These are phyloP conservation scores for Dasyurus viverrinus DNA, from an alignment of 2,113 vertebrate genomes.

Conservation along the genomic window DNA sequence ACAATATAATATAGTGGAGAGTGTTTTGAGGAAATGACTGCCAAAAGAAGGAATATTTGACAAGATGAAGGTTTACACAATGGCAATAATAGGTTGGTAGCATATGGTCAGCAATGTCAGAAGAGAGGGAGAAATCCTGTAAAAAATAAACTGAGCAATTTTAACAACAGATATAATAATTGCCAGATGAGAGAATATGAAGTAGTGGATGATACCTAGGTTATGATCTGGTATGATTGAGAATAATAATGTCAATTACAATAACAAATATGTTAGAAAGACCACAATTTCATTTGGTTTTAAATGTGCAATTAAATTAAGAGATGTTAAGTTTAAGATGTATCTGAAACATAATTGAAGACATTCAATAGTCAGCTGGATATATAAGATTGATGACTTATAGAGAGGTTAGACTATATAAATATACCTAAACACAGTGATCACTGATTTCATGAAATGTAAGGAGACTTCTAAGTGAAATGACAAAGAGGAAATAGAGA, in stretches of 20 bases:
- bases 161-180: neutral
- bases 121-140: neutral
- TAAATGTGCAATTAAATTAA: too few relatives aligned
- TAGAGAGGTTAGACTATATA: neutral
- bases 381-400: neutral
- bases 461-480: neutral
- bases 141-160: neutral
- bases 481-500: neutral
- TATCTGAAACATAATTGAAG: neutral
- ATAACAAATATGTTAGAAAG: neutral
- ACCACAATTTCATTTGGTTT: neutral
- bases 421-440: neutral
- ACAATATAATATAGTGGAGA: neutral
- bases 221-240: neutral
- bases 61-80: neutral
- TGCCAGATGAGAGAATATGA: neutral
- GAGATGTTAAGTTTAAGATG: neutral
- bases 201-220: neutral
- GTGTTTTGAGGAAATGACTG: neutral
- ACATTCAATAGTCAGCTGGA: neutral
- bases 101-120: neutral
- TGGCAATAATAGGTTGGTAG: accelerated
- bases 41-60: neutral
- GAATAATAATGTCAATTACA: neutral
- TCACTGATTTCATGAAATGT: neutral